Evolutionary conservation across 2,113 vertebrate genomes (phyloP).

Genomic region (Paramisgurnus dabryanus): DNA sequence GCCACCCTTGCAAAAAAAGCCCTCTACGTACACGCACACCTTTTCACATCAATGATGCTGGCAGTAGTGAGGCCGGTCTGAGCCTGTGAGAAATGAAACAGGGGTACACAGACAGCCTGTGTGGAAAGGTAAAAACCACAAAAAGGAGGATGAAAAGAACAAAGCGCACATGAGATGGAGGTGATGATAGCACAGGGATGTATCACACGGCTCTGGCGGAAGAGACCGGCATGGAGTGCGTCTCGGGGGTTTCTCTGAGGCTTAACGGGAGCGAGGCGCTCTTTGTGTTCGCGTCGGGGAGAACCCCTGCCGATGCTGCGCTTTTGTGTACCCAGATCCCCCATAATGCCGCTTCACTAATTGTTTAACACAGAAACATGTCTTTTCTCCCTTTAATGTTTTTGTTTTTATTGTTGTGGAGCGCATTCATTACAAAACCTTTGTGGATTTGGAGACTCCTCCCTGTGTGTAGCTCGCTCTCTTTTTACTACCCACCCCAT

Average conservation of each 20-base stretch:
- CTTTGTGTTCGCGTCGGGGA: slow-evolving; percentile 76
- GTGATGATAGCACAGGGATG: slow-evolving; percentile 29
- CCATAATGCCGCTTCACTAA: slow-evolving; percentile 78
- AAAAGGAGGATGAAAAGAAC: slow-evolving; percentile 24
- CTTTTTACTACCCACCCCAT: slow-evolving; percentile 34
- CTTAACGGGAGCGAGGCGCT: slow-evolving; percentile 56
- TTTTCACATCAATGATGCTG: slow-evolving; percentile 3
- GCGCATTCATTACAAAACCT: slow-evolving; percentile 78
- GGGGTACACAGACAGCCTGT: neutral
- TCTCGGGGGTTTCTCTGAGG: slow-evolving; percentile 20
- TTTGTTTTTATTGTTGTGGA: slow-evolving; percentile 76
- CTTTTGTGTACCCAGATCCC: slow-evolving; percentile 73
- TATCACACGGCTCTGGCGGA: slow-evolving; percentile 10
- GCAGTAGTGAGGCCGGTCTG: slow-evolving; percentile 4
- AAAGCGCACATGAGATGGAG: slow-evolving; percentile 12
- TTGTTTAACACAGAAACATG: slow-evolving; percentile 80
- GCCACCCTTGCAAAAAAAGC: slow-evolving; percentile 26
- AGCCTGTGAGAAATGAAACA: slow-evolving; percentile 7
- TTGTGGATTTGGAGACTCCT: slow-evolving; percentile 71
- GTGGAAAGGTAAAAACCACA: slow-evolving; percentile 30
- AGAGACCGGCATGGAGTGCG: slow-evolving; percentile 16
- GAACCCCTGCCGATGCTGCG: slow-evolving; percentile 69
- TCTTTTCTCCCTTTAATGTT: slow-evolving; percentile 78
- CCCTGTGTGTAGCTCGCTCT: slow-evolving; percentile 21
- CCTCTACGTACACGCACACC: slow-evolving; percentile 5